Base-by-base conservation (phyloP, 1,140 invertebrate genomes). In the Aphelinus certus region DNA sequence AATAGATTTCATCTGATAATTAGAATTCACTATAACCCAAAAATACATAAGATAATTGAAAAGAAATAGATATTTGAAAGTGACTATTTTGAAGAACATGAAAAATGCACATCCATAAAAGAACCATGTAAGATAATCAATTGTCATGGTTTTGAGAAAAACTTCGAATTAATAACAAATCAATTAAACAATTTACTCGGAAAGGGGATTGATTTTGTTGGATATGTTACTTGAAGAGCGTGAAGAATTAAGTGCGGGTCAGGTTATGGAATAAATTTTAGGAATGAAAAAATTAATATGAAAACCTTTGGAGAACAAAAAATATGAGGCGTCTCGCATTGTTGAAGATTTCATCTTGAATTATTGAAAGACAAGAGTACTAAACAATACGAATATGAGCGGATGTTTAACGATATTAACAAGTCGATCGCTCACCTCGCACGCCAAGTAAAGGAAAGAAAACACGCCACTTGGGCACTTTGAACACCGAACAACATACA, bases 341-440 rank as follows among this genome's bases (percentile, higher is more conserved):
- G 45, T 60, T 57, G 64, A 71, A 5, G 10, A 56, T 42, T 71
- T 62, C 68, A 72, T 67, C 63, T 71, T 76, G 4, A 10, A 71
- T 67, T 56, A 49, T 67, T 53, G 53, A 3, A 4, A 47, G 45
- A 6, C 67, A 56, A 9, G 60, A 76, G n/a, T 53, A 9, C 51
- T 53, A 60, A 71, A 58, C 55, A 66, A 51, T 6, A 53, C 48
- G n/a, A 26, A 3, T 42, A 2, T 61, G 47, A 68, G 9, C 3
- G 4, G 75, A 76, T 76, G 75, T 71, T 72, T 57, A 76, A 62
- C 69, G 75, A 76, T 76, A 65, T 70, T 71, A 76, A 76, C 75
- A 72, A 76, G 26, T 67, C 58, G 7, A 57, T 55, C 57, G 69
- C 75, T 76, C 75, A 76, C 75, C 75, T 76, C 42, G 58, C 1